Base-by-base conservation (phyloP, 2,797 vertebrate genomes). In the Melopsittacus undulatus region DNA sequence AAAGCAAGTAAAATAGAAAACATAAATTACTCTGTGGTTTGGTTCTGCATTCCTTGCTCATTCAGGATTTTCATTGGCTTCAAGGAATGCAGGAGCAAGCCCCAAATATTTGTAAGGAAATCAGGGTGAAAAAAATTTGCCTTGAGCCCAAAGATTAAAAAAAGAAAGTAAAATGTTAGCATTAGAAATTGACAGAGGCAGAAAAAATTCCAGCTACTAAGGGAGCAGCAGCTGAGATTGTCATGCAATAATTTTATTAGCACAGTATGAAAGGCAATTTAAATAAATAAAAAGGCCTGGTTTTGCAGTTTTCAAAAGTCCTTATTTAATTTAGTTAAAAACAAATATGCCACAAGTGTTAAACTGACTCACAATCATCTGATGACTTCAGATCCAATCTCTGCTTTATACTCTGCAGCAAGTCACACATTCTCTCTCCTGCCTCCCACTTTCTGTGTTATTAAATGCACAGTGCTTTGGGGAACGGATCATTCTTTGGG, bases 211-310 rank as follows among this genome's bases (percentile, higher is more conserved):
- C 59, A 79, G 67, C 87, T 91, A 54, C 34, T 38, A 30, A 73
- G 40, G 45, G 67, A 90, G 42, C 13, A 77, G 83, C 80, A 78
- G 34, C 74, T 70, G 67, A 84, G 92, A 95, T 94, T 95, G 93
- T 87, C 92, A 87, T 76, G 70, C 48, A 92, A 79, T 93, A 87
- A 83, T 92, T 96, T 84, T 82, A 94, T 89, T 94, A 96, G 94
- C 82, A 82, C 51, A 87, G 48, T 45, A 45, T 0, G 1, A 87
- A 90, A 95, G 48, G 76, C 83, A 96, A 91, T 94, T 96, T 91
- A 92, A 96, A 95, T 89, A 95, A 91, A 89, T 88, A 87, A 92
- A 91, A 89, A 81, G 40, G 13, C 29, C 34, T 20, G 43, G 64
- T 94, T 67, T 70, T 92, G 74, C 73, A 46, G 0, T 79, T 97